Conservation (phyloP, 2,888 invertebrate species). For the Agrotis puta region DNA sequence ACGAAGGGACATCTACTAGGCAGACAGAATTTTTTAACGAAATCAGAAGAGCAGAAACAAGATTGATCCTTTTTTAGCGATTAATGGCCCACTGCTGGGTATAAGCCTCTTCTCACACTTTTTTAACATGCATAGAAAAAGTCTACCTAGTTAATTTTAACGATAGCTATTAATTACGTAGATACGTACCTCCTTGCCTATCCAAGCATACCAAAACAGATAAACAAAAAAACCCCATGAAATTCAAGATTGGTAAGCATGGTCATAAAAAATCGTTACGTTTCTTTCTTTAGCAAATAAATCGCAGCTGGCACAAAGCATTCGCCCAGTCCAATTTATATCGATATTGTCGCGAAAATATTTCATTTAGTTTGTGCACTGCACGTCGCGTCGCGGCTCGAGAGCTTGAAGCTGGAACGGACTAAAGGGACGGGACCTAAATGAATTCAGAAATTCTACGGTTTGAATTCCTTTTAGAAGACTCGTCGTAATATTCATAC, state of each 20-base stretch:
- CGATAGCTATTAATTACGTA: not conserved
- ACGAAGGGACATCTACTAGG: no score
- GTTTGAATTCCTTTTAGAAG: constrained; percentile 17
- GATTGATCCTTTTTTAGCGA: no score
- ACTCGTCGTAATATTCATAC: not conserved
- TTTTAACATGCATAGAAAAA: no score
- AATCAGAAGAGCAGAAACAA: no score
- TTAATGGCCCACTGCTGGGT: no score
- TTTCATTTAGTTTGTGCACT: constrained; percentile 57
- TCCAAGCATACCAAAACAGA: not conserved
- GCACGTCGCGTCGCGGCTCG: constrained; percentile 30
- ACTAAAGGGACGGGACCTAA: constrained; percentile 16
- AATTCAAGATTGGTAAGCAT: constrained; percentile 62
- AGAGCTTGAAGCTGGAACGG: constrained; percentile 17
- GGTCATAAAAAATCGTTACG: constrained; percentile 70
- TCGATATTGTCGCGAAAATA: constrained; percentile 78
- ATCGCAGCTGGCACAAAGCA: constrained; percentile 73
- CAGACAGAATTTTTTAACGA: no score
- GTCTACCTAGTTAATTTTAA: no score
- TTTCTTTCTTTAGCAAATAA: constrained; percentile 74
- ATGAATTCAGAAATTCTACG: constrained; percentile 25
- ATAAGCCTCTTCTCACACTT: no score
- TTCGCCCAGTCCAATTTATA: constrained; percentile 71
- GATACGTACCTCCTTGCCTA: not conserved
- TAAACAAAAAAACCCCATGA: constrained; percentile 31